A percentile compares a stretch with the other conserved stretches of the same genome.
phyloP scores from a whole-genome alignment of 2,797 vertebrate genomes.

The Anguilla pacifica region DNA sequence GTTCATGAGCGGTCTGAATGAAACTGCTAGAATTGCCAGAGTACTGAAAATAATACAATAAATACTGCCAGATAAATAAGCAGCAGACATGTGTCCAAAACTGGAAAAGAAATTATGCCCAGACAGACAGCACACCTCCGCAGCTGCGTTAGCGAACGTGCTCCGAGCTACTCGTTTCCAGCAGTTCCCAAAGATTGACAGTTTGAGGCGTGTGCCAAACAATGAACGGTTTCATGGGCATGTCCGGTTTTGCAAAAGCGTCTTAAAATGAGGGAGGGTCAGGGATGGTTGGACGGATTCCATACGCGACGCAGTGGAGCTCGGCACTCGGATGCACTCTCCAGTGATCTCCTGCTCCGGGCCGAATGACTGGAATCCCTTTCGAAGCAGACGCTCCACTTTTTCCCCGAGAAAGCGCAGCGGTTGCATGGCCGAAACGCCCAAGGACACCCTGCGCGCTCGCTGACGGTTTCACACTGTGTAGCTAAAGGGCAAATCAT shows the following conservation, averaged over 20 bases:
- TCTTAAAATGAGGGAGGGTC: background rate
- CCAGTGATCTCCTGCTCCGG: background rate
- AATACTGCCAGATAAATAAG: background rate
- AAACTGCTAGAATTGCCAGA: background rate
- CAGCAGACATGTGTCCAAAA: background rate
- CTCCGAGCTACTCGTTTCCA: background rate
- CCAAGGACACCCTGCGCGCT: background rate
- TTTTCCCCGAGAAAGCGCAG: background rate
- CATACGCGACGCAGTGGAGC: background rate
- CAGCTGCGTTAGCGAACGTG: too few species aligned
- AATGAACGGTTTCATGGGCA: background rate
- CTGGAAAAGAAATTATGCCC: too few species aligned
- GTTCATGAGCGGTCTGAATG: background rate
- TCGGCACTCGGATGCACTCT: background rate
- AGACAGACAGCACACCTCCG: too few species aligned
- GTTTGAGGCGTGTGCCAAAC: background rate
- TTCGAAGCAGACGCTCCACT: background rate
- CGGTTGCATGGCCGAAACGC: background rate
- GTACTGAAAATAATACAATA: background rate
- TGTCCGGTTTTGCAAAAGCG: background rate
- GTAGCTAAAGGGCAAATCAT: background rate
- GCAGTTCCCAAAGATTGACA: background rate
- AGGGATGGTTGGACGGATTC: background rate
- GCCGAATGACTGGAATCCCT: background rate
- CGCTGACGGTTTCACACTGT: background rate